These are phyloP conservation scores for Macrotus californicus DNA, from an alignment of 2,113 vertebrate species.

Conservation along the genomic window DNA sequence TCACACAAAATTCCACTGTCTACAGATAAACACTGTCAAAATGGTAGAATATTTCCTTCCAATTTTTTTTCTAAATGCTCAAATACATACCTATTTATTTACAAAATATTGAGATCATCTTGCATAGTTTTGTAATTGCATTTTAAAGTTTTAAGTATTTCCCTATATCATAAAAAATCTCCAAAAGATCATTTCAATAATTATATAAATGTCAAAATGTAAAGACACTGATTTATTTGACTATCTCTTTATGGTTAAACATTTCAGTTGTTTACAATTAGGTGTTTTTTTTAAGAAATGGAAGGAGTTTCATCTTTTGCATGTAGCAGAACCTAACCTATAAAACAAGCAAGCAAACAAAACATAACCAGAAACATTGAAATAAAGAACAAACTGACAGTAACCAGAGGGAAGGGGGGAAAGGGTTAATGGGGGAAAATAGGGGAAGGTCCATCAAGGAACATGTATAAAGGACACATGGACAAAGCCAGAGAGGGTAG, in stretches of 20 bases:
- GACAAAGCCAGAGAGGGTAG: too few species aligned
- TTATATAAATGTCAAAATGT: not conserved
- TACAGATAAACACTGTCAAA: not conserved
- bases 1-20: not conserved
- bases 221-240: conserved; percentile 18
- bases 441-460: too few species aligned
- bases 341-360: too few species aligned
- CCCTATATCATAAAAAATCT: not conserved
- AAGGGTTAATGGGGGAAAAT: too few species aligned
- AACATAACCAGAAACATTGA: too few species aligned
- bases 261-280: not conserved
- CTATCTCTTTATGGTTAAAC: not conserved
- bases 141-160: conserved; percentile 23
- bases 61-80: not conserved
- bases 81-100: not conserved
- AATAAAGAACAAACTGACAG: too few species aligned
- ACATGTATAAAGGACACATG: too few species aligned
- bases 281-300: not conserved
- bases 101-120: not conserved
- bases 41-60: not conserved
- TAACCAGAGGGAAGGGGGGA: too few species aligned
- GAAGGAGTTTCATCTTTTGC: not conserved
- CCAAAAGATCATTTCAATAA: not conserved
- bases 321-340: too few species aligned
- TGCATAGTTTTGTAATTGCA: not conserved